These are phyloP conservation scores for Nansenia antarctica DNA, from an alignment of 2,113 vertebrate genomes.

Conservation along the genomic window DNA sequence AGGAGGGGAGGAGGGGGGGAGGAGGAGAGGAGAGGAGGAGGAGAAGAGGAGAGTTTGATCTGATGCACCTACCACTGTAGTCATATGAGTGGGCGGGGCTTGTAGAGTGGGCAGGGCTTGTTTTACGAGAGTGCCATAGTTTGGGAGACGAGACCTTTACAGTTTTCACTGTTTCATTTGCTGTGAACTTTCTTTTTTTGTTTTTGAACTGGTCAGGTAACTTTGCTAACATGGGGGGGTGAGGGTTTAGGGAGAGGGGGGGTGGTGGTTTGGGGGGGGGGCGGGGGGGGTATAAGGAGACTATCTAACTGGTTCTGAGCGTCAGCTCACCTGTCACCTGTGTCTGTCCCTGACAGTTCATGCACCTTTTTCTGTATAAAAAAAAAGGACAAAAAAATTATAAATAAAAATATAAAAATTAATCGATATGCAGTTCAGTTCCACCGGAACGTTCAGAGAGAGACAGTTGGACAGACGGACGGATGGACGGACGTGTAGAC, in stretches of 20 bases:
- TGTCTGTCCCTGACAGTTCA: constrained; percentile 53
- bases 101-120: constrained; percentile 11
- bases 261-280: constrained; percentile 4
- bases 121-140: not conserved
- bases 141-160: constrained; percentile 73
- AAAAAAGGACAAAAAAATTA: constrained; percentile 3
- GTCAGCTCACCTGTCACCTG: constrained; percentile 52
- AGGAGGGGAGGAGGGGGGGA: too few relatives aligned
- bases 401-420: constrained; percentile 6
- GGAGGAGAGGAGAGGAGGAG: too few relatives aligned
- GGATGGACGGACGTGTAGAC: constrained; percentile 18
- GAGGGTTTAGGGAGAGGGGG: constrained; percentile 30
- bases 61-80: constrained; percentile 36
- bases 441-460: too few relatives aligned
- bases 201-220: constrained; percentile 50
- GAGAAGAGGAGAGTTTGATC: constrained; percentile 29
- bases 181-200: constrained; percentile 69
- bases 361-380: constrained; percentile 60
- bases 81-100: constrained; percentile 11
- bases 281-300: constrained; percentile 52
- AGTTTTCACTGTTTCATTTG: constrained; percentile 76
- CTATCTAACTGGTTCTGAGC: constrained; percentile 59
- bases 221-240: constrained; percentile 52
- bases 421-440: constrained; percentile 36
- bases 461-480: constrained; percentile 16